phyloP scores from a whole-genome alignment of 2,888 invertebrate genomes.

The Platycheirus rosarum region DNA sequence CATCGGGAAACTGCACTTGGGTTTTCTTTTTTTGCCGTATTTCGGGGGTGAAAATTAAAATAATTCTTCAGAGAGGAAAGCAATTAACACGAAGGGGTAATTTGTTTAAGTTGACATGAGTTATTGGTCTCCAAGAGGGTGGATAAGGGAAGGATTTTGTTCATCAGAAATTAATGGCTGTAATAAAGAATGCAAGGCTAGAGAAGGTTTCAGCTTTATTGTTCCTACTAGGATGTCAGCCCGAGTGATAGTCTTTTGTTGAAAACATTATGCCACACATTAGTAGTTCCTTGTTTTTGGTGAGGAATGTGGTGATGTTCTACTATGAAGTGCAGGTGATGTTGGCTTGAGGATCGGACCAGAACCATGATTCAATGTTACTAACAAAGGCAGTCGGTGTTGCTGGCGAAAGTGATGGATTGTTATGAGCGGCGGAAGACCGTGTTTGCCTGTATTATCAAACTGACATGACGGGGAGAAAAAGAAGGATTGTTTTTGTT shows the following conservation, averaged over 20 bases:
- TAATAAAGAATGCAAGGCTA: constrained; percentile 60
- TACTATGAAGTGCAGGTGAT: not conserved
- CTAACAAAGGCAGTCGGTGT: not conserved
- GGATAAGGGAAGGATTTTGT: constrained; percentile 18
- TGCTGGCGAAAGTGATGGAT: not conserved
- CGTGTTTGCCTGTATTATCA: too few relatives aligned
- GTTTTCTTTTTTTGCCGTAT: constrained; percentile 5
- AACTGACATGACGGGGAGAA: too few relatives aligned
- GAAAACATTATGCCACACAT: constrained; percentile 1
- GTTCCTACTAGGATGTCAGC: not conserved
- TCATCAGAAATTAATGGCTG: constrained; percentile 62
- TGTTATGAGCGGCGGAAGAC: not conserved
- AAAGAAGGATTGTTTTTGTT: too few relatives aligned
- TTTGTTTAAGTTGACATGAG: constrained; percentile 70
- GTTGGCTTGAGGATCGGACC: not conserved
- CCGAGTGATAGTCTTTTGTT: not conserved
- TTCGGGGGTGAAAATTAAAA: constrained; percentile 34
- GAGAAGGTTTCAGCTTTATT: not conserved
- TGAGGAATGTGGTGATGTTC: not conserved
- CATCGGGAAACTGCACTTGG: constrained; percentile 26
- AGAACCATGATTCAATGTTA: not conserved
- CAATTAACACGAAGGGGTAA: constrained; percentile 70
- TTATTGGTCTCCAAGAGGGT: constrained; percentile 46
- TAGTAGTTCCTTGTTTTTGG: not conserved
- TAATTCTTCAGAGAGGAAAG: constrained; percentile 63